Conservation (phyloP, 2,113 vertebrate species). For the Holacanthus passer region DNA sequence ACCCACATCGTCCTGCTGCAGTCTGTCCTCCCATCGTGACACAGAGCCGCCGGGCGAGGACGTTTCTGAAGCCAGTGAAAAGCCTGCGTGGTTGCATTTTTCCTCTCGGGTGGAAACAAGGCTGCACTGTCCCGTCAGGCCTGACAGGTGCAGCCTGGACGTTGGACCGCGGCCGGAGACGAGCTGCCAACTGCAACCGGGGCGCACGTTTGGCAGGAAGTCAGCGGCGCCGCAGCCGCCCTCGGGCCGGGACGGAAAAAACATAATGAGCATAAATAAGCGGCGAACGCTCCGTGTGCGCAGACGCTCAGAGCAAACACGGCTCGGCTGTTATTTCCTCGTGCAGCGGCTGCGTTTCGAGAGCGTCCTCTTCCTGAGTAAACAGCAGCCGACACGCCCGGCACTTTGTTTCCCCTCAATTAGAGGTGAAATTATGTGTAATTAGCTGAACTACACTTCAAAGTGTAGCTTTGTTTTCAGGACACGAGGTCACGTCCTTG, state of each 20-base stretch:
- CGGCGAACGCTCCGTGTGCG: slow-evolving; percentile 10
- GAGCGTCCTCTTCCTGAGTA: slow-evolving; percentile 31
- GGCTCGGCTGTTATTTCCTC: slow-evolving; percentile 36
- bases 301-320: slow-evolving; percentile 50
- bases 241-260: slow-evolving; percentile 62
- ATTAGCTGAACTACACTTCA: background rate
- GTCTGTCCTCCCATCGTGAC: background rate
- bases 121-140: slow-evolving; percentile 37
- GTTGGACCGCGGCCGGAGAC: slow-evolving; percentile 43
- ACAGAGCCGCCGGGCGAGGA: too few species aligned
- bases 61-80: too few species aligned
- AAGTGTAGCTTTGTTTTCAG: background rate
- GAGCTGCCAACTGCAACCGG: slow-evolving; percentile 66
- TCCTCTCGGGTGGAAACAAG: slow-evolving; percentile 39
- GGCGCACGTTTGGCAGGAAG: slow-evolving; percentile 59
- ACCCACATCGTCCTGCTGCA: background rate
- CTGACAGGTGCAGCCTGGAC: slow-evolving; percentile 72
- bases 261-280: slow-evolving; percentile 67
- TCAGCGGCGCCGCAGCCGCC: background rate
- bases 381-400: slow-evolving; percentile 40
- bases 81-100: background rate
- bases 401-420: slow-evolving; percentile 24
- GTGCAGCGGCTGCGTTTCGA: background rate
- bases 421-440: background rate
- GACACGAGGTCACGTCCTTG: slow-evolving; percentile 8